Evolutionary conservation across 2,113 vertebrate species (phyloP).

Genomic region (Tachycineta bicolor): DNA sequence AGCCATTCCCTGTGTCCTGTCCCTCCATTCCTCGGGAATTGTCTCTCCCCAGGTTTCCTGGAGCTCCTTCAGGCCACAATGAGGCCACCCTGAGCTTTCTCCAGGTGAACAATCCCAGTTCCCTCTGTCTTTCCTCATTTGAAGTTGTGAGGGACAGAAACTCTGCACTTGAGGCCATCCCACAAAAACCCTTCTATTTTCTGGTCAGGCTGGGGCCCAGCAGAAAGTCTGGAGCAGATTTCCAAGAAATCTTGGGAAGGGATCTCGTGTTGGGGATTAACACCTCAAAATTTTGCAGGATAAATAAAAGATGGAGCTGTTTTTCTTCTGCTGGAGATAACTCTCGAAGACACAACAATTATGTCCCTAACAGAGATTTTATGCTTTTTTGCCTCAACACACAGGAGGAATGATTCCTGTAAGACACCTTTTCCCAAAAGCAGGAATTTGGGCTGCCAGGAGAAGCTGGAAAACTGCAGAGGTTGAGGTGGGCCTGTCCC

Average conservation of each 20-base stretch:
- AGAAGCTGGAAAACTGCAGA: not conserved
- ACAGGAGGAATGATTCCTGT: not conserved
- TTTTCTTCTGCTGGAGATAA: not conserved
- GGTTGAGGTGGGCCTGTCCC: not conserved
- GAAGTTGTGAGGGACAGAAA: not conserved
- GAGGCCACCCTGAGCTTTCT: not conserved
- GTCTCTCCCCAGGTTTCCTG: not conserved
- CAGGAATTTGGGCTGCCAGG: not conserved
- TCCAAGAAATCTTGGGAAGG: not conserved
- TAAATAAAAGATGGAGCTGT: not conserved
- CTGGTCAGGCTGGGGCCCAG: not conserved
- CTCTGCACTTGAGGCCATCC: not conserved
- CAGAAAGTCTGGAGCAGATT: not conserved
- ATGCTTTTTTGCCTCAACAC: not conserved
- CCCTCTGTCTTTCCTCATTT: not conserved
- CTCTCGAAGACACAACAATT: not conserved
- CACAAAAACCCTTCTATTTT: not conserved
- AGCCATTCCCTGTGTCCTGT: not conserved
- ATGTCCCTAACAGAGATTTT: not conserved
- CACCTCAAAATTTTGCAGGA: not conserved
- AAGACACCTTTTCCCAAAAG: not conserved
- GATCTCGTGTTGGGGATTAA: not conserved
- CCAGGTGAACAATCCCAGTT: not conserved
- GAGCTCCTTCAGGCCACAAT: accelerated
- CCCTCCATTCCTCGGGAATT: accelerated